Evolutionary conservation across 2,888 invertebrate genomes (phyloP), one percentile per base, ranked within the genome.

Genomic region (Rhopalosiphum nymphaeae): DNA sequence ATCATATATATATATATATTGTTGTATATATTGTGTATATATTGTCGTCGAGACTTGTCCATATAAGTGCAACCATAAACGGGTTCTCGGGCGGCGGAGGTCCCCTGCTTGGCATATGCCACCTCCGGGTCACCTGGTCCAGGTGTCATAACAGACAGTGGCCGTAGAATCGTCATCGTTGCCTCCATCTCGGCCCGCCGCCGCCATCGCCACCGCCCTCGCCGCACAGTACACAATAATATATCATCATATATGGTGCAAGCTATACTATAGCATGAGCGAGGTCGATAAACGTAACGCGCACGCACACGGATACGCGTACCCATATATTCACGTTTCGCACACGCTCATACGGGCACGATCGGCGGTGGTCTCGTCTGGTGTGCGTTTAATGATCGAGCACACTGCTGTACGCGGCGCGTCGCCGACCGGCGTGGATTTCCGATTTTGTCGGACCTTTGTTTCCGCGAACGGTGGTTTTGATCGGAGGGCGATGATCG

Each of bases 71-170:
- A 44, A 89, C 57, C 90, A 46, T 46, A 93, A 93, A 93, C 93
- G 93, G 89, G 93, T 93, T 93, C 89, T 85, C 25, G 46, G 85
- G 56, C 85, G 89, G 90, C 10, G 90, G 36, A 89, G 49, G 88
- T 88, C 88, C 36, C 84, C 84, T 90, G 93, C 93, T 86, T 10
- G 93, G 89, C 93, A 94, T 94, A 90, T 90, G 93, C 93, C 90
- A 90, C 93, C 90, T 90, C 93, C 90, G 90, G 93, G 93, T 94
- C 93, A 94, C 93, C 93, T 94, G 93, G 93, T 85, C 93, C 93
- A 94, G 93, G 93, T 94, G 93, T 90, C 93, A 86, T 61, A 86
- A 94, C 93, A 94, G 90, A 92, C 93, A 86, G 90, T 61, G 93
- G 84, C 93, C 89, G 93, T 53, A 44, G 89, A 67, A 57, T 89